Evolutionary conservation across 2,113 vertebrate genomes (phyloP).

Genomic region (Otis tarda): DNA sequence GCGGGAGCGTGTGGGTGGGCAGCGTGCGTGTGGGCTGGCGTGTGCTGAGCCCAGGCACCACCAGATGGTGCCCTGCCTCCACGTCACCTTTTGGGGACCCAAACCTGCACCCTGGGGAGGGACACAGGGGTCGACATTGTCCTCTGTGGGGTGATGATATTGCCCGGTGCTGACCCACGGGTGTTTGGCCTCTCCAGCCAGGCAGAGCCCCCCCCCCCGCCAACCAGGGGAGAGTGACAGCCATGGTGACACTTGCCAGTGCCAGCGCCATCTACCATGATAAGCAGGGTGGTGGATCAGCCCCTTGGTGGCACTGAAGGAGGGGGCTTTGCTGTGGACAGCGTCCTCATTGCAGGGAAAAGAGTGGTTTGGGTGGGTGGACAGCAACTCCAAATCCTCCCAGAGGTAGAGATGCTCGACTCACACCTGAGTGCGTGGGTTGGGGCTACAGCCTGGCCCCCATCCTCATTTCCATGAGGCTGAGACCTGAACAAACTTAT

Average conservation of each 20-base stretch:
- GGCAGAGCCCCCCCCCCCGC: not conserved
- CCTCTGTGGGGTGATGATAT: not conserved
- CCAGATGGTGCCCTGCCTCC: conserved; percentile 45
- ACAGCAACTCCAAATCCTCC: not conserved
- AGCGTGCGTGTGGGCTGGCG: not conserved
- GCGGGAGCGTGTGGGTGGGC: not conserved
- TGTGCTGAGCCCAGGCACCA: conserved; percentile 34
- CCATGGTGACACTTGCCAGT: not conserved
- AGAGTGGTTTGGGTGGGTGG: not conserved
- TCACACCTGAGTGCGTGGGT: fast-evolving
- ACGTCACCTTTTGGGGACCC: not conserved
- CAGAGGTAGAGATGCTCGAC: not conserved
- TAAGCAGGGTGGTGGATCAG: not conserved
- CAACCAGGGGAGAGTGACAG: not conserved
- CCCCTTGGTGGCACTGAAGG: not conserved
- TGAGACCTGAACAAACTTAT: not conserved
- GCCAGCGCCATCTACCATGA: fast-evolving
- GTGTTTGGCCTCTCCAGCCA: not conserved
- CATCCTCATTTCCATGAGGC: not conserved
- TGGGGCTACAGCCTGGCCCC: not conserved
- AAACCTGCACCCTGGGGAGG: not conserved
- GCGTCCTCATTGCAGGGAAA: not conserved
- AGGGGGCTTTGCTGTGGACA: not conserved
- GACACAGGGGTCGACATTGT: not conserved
- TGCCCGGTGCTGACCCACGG: not conserved